Conservation (phyloP, 2,113 vertebrate species). For the Maylandia zebra region DNA sequence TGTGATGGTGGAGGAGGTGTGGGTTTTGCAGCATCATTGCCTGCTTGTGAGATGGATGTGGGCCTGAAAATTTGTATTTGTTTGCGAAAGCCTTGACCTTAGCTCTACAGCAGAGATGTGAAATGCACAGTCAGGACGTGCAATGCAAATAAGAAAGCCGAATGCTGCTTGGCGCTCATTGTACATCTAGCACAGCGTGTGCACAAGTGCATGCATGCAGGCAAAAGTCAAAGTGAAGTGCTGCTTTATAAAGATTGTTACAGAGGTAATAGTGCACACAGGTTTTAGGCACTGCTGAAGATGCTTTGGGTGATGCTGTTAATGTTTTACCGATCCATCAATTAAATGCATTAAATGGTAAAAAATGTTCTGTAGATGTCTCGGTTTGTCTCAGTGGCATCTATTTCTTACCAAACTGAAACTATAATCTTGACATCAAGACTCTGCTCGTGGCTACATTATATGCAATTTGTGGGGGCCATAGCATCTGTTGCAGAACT, state of each 20-base stretch:
- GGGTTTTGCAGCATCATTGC: constrained; percentile 22
- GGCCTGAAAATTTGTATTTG: neutral
- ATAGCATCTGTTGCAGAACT: neutral
- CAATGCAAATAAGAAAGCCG: neutral
- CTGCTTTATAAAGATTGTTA: neutral
- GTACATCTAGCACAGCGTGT: neutral
- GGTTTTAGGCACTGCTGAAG: neutral
- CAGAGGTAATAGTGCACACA: neutral
- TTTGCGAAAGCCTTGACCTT: neutral
- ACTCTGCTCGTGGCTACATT: neutral
- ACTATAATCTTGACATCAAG: neutral
- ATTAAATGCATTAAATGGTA: neutral
- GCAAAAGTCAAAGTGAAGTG: neutral
- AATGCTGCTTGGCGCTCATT: neutral
- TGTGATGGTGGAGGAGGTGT: constrained; percentile 4
- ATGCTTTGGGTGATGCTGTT: neutral
- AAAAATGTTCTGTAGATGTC: neutral
- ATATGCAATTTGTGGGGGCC: neutral
- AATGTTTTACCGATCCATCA: neutral
- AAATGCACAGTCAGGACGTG: neutral
- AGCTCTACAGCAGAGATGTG: neutral
- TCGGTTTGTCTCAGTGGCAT: neutral
- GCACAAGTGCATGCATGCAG: neutral
- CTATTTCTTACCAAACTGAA: neutral
- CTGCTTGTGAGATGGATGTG: neutral